These are phyloP conservation scores for Tauraco erythrolophus DNA, from an alignment of 2,113 vertebrate genomes.

Conservation along the genomic window DNA sequence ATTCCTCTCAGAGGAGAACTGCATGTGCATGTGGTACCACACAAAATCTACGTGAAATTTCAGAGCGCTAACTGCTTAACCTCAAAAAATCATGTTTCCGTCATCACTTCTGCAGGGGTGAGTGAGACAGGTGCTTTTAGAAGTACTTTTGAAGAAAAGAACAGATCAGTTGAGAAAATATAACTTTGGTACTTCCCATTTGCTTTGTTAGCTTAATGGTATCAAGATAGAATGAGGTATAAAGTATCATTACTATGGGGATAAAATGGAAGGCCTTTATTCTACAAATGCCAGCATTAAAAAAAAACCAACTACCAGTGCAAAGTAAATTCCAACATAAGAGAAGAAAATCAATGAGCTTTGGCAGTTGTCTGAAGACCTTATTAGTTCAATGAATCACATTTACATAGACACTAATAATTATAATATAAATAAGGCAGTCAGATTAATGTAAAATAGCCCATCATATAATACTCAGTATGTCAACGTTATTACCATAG, in stretches of 20 bases:
- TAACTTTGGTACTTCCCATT: background rate
- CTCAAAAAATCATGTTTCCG: background rate
- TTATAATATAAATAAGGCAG: slow-evolving; percentile 51
- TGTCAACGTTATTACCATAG: slow-evolving; percentile 49
- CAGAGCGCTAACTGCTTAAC: background rate
- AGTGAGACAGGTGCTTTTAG: background rate
- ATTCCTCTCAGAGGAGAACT: background rate
- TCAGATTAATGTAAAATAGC: slow-evolving; percentile 49
- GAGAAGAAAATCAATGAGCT: slow-evolving; percentile 18
- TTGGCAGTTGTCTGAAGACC: slow-evolving; percentile 33
- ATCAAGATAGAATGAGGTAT: background rate
- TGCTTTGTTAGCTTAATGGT: background rate
- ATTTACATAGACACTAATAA: slow-evolving; percentile 49
- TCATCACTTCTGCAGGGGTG: background rate
- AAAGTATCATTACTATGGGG: background rate
- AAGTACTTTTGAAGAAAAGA: background rate
- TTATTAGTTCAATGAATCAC: slow-evolving; percentile 61
- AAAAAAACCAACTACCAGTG: background rate
- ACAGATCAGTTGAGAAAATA: background rate
- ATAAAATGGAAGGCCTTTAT: background rate
- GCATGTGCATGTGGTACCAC: background rate
- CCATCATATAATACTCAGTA: slow-evolving; percentile 35
- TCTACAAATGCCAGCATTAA: background rate
- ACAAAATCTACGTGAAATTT: background rate
- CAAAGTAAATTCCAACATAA: background rate